These are phyloP conservation scores for Podarcis siculus DNA, from an alignment of 2,797 vertebrate species.

Conservation along the genomic window DNA sequence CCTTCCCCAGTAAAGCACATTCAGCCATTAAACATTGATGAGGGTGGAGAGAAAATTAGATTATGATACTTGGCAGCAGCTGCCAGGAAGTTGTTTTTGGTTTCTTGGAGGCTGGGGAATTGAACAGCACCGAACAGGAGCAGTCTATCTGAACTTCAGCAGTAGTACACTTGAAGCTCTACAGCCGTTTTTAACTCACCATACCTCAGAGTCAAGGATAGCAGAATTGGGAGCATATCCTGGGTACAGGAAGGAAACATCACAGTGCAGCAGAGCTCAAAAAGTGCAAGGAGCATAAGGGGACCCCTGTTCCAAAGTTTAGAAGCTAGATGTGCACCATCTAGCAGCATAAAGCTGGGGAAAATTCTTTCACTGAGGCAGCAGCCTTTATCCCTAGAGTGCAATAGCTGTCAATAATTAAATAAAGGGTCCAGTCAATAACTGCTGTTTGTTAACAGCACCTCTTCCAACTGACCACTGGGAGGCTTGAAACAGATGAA, in stretches of 20 bases:
- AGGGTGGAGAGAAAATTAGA: background rate
- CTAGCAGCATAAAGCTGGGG: background rate
- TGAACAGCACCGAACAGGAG: background rate
- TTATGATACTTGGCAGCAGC: background rate
- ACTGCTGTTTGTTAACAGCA: conserved; percentile 5
- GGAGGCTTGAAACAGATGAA: background rate
- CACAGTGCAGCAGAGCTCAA: background rate
- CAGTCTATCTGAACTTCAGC: background rate
- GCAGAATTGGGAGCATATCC: background rate
- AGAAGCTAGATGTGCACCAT: background rate
- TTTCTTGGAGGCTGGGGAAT: background rate
- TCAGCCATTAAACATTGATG: background rate
- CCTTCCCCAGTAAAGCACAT: background rate
- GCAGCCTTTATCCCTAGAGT: background rate
- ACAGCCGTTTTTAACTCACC: background rate
- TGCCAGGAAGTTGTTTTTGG: background rate
- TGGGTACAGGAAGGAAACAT: background rate
- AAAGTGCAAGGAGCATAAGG: background rate
- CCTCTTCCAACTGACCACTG: background rate
- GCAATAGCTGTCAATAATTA: background rate
- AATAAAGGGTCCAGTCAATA: conserved; percentile 17
- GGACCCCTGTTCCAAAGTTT: background rate
- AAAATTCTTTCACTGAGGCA: background rate
- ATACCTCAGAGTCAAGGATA: no score
- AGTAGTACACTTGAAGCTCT: background rate